Evolutionary conservation across 2,888 invertebrate genomes (phyloP).

Genomic region (Nephrotoma appendiculata): DNA sequence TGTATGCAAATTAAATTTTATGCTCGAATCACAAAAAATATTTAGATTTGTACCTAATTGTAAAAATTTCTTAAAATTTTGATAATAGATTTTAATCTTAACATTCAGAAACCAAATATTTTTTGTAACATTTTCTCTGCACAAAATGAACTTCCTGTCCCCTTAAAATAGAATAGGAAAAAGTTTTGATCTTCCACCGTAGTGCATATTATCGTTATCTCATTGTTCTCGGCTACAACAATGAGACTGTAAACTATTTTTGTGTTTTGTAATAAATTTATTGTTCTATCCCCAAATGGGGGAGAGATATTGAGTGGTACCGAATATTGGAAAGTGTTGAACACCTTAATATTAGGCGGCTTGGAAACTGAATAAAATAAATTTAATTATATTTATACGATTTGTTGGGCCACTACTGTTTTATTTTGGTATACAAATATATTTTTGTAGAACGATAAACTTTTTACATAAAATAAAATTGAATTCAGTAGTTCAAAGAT

Average conservation of each 20-base stretch:
- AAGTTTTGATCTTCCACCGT: background rate
- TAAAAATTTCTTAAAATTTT: background rate
- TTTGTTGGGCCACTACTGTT: background rate
- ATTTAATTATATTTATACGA: background rate
- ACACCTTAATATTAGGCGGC: too few species aligned
- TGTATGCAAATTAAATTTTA: background rate
- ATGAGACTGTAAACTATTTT: background rate
- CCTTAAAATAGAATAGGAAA: background rate
- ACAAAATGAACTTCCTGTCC: background rate
- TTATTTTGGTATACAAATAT: background rate
- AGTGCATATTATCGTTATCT: background rate
- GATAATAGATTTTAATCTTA: background rate
- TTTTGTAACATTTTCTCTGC: background rate
- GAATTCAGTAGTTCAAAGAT: background rate
- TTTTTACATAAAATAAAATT: background rate
- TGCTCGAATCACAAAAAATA: background rate
- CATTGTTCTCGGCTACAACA: background rate
- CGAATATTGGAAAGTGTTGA: too few species aligned
- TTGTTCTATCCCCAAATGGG: background rate
- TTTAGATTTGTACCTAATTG: background rate
- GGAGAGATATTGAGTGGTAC: background rate
- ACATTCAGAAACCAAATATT: background rate
- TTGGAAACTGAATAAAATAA: too few species aligned
- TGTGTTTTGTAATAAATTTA: background rate
- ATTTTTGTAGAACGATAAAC: background rate